These are phyloP conservation scores for Centrocercus urophasianus DNA, from an alignment of 2,113 vertebrate genomes.

Conservation along the genomic window DNA sequence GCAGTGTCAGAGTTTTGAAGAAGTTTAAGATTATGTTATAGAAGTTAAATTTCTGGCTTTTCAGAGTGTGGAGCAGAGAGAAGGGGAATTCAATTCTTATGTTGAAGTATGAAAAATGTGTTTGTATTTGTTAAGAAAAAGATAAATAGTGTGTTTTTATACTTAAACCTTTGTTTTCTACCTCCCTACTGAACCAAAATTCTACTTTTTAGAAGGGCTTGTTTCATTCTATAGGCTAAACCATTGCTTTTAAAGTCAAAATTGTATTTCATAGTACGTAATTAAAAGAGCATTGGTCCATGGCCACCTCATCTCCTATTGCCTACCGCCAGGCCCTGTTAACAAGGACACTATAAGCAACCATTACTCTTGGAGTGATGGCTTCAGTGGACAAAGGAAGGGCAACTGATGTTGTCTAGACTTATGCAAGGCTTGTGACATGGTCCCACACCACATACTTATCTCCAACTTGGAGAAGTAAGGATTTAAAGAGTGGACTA, in stretches of 20 bases:
- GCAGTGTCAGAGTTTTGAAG: neutral
- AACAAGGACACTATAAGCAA: too few relatives aligned
- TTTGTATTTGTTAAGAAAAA: neutral
- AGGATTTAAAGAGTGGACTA: too few relatives aligned
- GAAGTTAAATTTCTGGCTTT: neutral
- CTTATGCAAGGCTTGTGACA: too few relatives aligned
- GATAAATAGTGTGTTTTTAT: neutral
- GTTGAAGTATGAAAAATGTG: neutral
- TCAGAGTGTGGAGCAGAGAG: neutral
- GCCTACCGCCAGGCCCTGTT: rapidly evolving
- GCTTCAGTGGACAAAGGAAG: too few relatives aligned
- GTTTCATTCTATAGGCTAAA: neutral
- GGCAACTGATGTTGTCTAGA: too few relatives aligned
- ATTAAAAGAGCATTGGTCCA: rapidly evolving
- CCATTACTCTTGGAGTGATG: rapidly evolving
- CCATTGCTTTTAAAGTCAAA: neutral
- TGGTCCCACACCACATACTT: too few relatives aligned
- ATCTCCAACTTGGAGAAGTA: too few relatives aligned
- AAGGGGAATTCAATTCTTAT: neutral
- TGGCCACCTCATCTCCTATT: neutral
- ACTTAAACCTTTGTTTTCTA: neutral
- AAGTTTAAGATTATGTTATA: rapidly evolving
- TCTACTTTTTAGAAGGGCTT: rapidly evolving
- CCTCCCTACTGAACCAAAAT: neutral
- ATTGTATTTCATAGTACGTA: rapidly evolving